phyloP scores from a whole-genome alignment of 2,888 invertebrate species.

The Proisotoma minuta region DNA sequence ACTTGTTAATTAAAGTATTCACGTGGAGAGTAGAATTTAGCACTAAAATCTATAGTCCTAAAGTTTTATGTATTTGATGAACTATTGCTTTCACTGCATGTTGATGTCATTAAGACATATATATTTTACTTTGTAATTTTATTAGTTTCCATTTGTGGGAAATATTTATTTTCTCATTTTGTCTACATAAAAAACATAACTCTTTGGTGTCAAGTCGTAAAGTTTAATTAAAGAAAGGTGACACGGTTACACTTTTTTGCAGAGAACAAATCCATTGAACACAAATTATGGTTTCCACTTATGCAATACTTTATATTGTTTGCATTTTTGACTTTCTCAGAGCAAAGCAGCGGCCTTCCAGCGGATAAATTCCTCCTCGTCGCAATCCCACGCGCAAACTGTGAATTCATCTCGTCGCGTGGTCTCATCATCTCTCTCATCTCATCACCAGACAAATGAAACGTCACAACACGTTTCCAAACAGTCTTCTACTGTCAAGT shows the following conservation, averaged over 20 bases:
- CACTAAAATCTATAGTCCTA: too few relatives aligned
- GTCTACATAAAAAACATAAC: too few relatives aligned
- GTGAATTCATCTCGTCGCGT: slow-evolving; percentile 42
- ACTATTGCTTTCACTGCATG: too few relatives aligned
- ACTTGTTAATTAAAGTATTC: too few relatives aligned
- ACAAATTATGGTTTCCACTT: not conserved
- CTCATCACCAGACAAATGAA: slow-evolving; percentile 41
- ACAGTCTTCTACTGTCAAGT: slow-evolving; percentile 54
- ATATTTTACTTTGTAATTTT: too few relatives aligned
- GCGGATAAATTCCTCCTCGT: slow-evolving; percentile 41
- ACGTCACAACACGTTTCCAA: slow-evolving; percentile 32
- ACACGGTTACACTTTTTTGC: not conserved
- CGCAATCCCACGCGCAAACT: slow-evolving; percentile 39
- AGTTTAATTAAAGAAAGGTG: too few relatives aligned
- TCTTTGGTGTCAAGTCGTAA: too few relatives aligned
- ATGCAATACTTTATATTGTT: not conserved
- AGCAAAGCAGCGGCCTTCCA: slow-evolving; percentile 45
- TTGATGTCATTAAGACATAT: too few relatives aligned
- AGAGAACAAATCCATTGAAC: not conserved
- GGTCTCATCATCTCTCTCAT: slow-evolving; percentile 26
- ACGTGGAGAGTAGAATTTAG: too few relatives aligned
- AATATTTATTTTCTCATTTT: too few relatives aligned
- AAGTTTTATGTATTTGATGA: too few relatives aligned
- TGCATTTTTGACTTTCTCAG: slow-evolving; percentile 15
- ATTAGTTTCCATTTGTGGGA: too few relatives aligned